A percentile compares a stretch with the other conserved stretches of the same genome.
These are phyloP conservation scores for Xanthia icteritia DNA, from an alignment of 2,888 invertebrate genomes.

Conservation along the genomic window DNA sequence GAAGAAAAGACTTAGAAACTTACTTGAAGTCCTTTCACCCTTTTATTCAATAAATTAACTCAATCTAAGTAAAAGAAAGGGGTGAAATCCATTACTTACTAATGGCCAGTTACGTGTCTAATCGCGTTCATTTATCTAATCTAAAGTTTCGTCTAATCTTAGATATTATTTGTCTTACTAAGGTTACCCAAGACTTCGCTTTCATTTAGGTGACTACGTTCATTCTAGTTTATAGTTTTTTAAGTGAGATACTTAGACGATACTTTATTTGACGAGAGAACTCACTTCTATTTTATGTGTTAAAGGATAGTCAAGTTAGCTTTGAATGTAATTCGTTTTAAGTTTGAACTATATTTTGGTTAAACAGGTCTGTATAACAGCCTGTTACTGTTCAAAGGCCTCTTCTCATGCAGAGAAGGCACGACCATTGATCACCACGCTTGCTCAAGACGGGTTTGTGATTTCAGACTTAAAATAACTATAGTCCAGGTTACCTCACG, in stretches of 20 bases:
- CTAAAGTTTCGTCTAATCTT: slow-evolving; percentile 46
- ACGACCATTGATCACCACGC: too few relatives aligned
- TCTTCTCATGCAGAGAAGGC: too few relatives aligned
- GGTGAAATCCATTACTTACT: slow-evolving; percentile 53
- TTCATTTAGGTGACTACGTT: slow-evolving; percentile 21
- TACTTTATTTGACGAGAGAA: slow-evolving; percentile 32
- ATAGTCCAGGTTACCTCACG: too few relatives aligned
- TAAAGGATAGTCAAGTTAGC: slow-evolving; percentile 16
- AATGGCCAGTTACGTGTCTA: slow-evolving; percentile 48
- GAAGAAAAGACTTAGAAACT: slow-evolving; percentile 17
- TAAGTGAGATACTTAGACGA: slow-evolving; percentile 28
- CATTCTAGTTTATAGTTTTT: slow-evolving; percentile 24
- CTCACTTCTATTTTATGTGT: slow-evolving; percentile 31
- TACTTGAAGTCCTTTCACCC: slow-evolving; percentile 11
- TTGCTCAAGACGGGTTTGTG: too few relatives aligned
- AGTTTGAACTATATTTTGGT: slow-evolving; percentile 20
- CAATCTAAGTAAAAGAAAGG: slow-evolving; percentile 47
- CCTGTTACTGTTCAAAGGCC: too few relatives aligned
- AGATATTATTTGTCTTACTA: slow-evolving; percentile 51
- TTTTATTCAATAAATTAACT: slow-evolving; percentile 54
- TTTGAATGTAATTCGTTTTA: slow-evolving; percentile 25
- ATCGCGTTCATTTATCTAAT: slow-evolving; percentile 61
- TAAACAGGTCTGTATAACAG: not conserved
- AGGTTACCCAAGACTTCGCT: not conserved
- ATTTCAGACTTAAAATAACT: too few relatives aligned